A percentile compares a stretch with the other conserved stretches of the same genome.
These are phyloP conservation scores for Hyles lineata DNA, from an alignment of 2,888 invertebrate species.

Conservation along the genomic window DNA sequence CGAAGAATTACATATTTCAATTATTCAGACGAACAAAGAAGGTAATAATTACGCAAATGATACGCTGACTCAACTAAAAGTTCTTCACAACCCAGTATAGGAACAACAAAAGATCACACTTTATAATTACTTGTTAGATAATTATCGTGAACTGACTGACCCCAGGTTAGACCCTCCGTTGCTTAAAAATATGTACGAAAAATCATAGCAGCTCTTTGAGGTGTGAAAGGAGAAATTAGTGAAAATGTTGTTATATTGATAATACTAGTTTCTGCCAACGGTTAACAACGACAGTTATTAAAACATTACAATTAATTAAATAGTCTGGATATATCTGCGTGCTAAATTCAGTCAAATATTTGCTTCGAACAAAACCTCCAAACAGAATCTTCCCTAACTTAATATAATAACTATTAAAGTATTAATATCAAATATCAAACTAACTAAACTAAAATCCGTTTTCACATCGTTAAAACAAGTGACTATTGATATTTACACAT, in stretches of 20 bases:
- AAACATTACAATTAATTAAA: too few species aligned
- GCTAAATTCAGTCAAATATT: too few species aligned
- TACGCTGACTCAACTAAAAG: background rate
- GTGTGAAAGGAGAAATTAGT: too few species aligned
- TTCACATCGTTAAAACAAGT: conserved; percentile 28
- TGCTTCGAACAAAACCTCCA: too few species aligned
- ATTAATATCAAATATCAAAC: background rate
- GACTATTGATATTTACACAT: conserved; percentile 25
- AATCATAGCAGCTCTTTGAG: too few species aligned
- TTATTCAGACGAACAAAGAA: background rate
- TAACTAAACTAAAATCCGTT: background rate
- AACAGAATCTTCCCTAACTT: background rate
- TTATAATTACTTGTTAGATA: background rate
- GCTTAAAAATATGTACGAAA: too few species aligned
- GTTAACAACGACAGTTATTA: too few species aligned
- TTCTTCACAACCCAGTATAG: conserved; percentile 8
- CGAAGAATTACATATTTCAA: background rate
- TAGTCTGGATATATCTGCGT: too few species aligned
- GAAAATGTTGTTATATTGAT: too few species aligned
- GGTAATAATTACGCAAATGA: background rate
- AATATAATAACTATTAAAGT: background rate
- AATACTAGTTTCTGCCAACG: too few species aligned
- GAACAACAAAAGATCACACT: background rate
- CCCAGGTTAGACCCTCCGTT: too few species aligned
- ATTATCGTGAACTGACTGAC: background rate